Evolutionary conservation across 2,113 vertebrate species (phyloP).

Genomic region (Gobius niger): DNA sequence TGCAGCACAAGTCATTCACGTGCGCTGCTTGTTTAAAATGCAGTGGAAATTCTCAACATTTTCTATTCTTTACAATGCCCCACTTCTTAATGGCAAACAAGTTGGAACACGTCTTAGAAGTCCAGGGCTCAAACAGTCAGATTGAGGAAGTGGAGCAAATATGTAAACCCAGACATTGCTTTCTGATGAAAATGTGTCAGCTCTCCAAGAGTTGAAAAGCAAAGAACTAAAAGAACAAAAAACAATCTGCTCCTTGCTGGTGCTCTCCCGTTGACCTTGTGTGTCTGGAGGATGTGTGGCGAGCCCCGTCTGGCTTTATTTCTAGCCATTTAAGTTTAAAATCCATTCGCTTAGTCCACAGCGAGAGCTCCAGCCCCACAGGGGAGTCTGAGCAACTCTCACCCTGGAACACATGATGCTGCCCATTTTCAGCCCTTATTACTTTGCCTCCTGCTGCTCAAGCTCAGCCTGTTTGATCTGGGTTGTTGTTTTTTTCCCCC

Average conservation of each 20-base stretch:
- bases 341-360: slow-evolving; percentile 53
- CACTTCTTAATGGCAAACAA: slow-evolving; percentile 38
- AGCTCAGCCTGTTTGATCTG: slow-evolving; percentile 23
- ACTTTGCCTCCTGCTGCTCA: slow-evolving; percentile 33
- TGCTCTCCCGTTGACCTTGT: slow-evolving; percentile 55
- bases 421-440: slow-evolving; percentile 33
- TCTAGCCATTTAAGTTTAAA: slow-evolving; percentile 73
- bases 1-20: slow-evolving; percentile 42
- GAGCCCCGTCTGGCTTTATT: slow-evolving; percentile 63
- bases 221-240: slow-evolving; percentile 21
- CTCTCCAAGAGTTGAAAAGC: slow-evolving; percentile 21
- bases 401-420: slow-evolving; percentile 51
- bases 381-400: slow-evolving; percentile 53
- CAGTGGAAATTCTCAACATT: slow-evolving; percentile 64
- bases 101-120: slow-evolving; percentile 46
- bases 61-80: slow-evolving; percentile 43
- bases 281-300: slow-evolving; percentile 43
- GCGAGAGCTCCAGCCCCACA: slow-evolving; percentile 50
- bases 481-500: slow-evolving; percentile 19
- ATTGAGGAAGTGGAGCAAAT: slow-evolving; percentile 26
- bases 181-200: background rate
- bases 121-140: slow-evolving; percentile 38
- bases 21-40: slow-evolving; percentile 52
- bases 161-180: slow-evolving; percentile 4
- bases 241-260: slow-evolving; percentile 27